A percentile compares a stretch with the other conserved stretches of the same genome.
Conservation (phyloP, 2,113 vertebrate species). For the Aptenodytes forsteri region DNA sequence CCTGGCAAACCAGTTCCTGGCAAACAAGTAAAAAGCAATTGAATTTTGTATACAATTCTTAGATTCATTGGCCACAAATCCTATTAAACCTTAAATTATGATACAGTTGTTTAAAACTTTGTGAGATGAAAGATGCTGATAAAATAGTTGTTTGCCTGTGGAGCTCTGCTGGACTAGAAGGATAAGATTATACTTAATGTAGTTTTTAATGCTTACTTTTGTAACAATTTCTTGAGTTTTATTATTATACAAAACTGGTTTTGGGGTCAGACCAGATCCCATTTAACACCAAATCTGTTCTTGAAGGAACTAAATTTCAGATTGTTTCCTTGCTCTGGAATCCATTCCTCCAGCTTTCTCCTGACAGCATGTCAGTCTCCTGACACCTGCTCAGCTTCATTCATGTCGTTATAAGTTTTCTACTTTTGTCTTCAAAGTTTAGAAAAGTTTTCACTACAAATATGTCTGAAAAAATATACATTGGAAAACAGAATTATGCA, state of each 20-base stretch:
- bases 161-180: neutral
- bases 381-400: neutral
- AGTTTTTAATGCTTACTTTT: neutral
- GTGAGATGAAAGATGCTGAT: neutral
- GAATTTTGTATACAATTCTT: neutral
- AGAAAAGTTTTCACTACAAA: neutral
- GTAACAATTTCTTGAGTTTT: neutral
- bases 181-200: neutral
- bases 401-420: neutral
- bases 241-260: neutral
- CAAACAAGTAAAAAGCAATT: neutral
- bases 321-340: neutral
- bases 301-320: neutral
- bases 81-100: neutral
- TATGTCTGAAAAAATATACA: neutral
- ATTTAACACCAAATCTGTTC: neutral
- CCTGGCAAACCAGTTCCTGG: neutral
- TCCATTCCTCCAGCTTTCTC: neutral
- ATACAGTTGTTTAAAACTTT: neutral
- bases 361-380: no score
- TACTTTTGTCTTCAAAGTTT: neutral
- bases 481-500: neutral
- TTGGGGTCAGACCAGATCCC: neutral
- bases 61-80: neutral
- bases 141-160: neutral